Conservation (phyloP, 2,888 invertebrate species). For the Eretmocerus hayati region DNA sequence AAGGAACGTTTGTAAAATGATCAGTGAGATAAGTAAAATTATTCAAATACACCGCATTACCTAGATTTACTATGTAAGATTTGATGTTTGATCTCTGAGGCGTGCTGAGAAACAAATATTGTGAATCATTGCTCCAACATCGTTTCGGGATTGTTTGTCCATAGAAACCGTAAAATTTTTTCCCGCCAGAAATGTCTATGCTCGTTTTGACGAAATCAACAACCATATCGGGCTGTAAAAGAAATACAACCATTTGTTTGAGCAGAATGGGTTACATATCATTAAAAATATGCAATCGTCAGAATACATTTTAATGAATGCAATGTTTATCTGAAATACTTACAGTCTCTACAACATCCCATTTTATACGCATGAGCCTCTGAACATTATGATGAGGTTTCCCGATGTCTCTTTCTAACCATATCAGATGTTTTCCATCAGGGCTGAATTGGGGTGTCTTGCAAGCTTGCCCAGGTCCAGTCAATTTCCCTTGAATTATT, state of each 20-base stretch:
- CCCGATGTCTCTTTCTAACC: slow-evolving; percentile 61
- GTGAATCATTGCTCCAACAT: slow-evolving; percentile 61
- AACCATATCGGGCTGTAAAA: slow-evolving; percentile 45
- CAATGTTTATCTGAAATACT: neutral
- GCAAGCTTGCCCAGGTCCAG: slow-evolving; percentile 51
- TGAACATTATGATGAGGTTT: slow-evolving; percentile 70
- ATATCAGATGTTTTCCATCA: slow-evolving; percentile 58
- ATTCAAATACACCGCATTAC: too few relatives aligned
- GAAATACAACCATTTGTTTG: too few relatives aligned
- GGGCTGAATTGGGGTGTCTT: slow-evolving; percentile 60
- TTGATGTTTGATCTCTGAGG: slow-evolving; percentile 56
- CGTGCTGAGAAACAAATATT: slow-evolving; percentile 58
- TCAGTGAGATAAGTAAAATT: too few relatives aligned
- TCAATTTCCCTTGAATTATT: slow-evolving; percentile 52
- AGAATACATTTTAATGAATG: neutral
- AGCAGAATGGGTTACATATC: too few relatives aligned
- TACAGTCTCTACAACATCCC: slow-evolving; percentile 39
- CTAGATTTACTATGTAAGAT: slow-evolving; percentile 57
- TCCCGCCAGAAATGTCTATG: slow-evolving; percentile 46
- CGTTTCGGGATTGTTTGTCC: slow-evolving; percentile 51
- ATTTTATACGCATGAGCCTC: slow-evolving; percentile 52
- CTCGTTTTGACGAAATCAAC: slow-evolving; percentile 53
- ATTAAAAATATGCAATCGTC: too few relatives aligned
- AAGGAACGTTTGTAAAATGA: too few relatives aligned
- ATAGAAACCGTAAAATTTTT: slow-evolving; percentile 63